A percentile compares a stretch with the other conserved stretches of the same genome.
Evolutionary conservation across 2,113 vertebrate species (phyloP).

Genomic region (Elephas maximus): DNA sequence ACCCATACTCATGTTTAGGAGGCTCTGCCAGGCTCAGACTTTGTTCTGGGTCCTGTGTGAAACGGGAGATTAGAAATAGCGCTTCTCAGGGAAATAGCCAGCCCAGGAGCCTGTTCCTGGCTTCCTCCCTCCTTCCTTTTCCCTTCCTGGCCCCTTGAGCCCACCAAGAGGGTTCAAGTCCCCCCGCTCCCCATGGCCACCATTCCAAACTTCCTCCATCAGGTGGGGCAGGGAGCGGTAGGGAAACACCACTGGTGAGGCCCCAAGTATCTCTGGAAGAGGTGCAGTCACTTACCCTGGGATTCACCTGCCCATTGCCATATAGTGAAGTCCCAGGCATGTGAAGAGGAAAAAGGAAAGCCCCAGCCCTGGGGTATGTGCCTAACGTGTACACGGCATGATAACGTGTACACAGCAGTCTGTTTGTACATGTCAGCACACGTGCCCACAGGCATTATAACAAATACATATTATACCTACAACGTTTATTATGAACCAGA

Average conservation of each 20-base stretch:
- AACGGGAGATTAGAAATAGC: neutral
- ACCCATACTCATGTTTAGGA: neutral
- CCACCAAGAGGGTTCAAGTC: neutral
- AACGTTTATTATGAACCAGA: neutral
- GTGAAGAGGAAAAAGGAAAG: neutral
- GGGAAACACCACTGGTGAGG: neutral
- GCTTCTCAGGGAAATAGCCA: neutral
- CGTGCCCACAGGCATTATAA: neutral
- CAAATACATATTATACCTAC: neutral
- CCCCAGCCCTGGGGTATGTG: neutral
- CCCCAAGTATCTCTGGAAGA: neutral
- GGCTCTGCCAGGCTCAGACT: neutral
- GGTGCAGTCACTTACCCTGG: neutral
- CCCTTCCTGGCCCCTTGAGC: neutral
- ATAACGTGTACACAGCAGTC: neutral
- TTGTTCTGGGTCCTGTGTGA: neutral
- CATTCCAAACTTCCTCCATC: neutral
- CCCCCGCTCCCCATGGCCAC: neutral
- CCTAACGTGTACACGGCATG: neutral
- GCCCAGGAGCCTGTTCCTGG: neutral
- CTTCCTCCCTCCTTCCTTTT: neutral
- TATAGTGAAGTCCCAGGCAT: neutral
- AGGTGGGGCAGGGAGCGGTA: neutral
- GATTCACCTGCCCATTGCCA: neutral
- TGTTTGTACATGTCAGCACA: neutral